Conservation (phyloP, 2,113 vertebrate species). For the Clinocottus analis region DNA sequence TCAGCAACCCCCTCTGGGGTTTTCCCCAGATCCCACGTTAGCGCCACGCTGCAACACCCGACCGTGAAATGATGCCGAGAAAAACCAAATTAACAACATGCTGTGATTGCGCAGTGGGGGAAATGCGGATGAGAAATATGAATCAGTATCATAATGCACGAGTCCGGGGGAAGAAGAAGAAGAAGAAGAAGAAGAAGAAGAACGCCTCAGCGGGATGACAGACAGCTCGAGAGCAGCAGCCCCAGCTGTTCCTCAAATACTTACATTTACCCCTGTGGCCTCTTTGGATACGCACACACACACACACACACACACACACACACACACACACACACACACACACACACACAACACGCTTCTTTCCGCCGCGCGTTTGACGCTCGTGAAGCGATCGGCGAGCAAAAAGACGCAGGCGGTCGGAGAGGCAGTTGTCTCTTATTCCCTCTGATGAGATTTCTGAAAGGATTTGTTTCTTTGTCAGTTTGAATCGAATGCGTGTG, state of each 20-base stretch:
- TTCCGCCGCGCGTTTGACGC: slow-evolving; percentile 37
- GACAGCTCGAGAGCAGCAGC: slow-evolving; percentile 56
- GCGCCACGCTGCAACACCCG: slow-evolving; percentile 36
- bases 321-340: too few relatives aligned
- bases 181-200: too few relatives aligned
- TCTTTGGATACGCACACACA: slow-evolving; percentile 41
- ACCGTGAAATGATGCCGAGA: slow-evolving; percentile 75
- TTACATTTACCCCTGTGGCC: slow-evolving; percentile 67
- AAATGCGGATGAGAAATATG: slow-evolving; percentile 68
- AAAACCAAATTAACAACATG: slow-evolving; percentile 79
- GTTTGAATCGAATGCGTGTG: slow-evolving; percentile 19
- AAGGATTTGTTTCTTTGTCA: slow-evolving; percentile 28
- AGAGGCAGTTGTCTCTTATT: slow-evolving; percentile 19
- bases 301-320: too few relatives aligned
- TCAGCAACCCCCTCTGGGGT: slow-evolving; percentile 58
- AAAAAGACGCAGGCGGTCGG: slow-evolving; percentile 35
- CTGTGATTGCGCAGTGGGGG: slow-evolving; percentile 72
- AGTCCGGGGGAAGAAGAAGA: too few relatives aligned
- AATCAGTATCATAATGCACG: slow-evolving; percentile 74
- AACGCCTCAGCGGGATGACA: too few relatives aligned
- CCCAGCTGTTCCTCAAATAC: slow-evolving; percentile 74
- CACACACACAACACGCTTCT: too few relatives aligned
- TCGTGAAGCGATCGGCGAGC: slow-evolving; percentile 27
- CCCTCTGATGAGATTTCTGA: slow-evolving; percentile 36
- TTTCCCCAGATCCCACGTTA: slow-evolving; percentile 47